Evolutionary conservation across 2,888 invertebrate genomes (phyloP).

Genomic region (Horisme vitalbata): DNA sequence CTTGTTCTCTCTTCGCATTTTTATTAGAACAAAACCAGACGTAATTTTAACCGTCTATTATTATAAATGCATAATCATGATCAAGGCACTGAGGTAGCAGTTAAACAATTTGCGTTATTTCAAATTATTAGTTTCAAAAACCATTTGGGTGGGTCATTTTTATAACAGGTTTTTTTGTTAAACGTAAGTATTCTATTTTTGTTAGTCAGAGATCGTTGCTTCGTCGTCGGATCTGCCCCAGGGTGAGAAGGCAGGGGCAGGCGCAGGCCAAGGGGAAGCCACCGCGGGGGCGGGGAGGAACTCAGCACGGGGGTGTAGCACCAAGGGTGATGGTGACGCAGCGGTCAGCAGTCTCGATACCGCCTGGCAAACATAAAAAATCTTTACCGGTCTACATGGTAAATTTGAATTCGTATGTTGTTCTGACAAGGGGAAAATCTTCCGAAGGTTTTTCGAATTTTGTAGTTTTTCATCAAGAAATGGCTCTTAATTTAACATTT

Average conservation of each 20-base stretch:
- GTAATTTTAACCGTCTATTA: constrained; percentile 6
- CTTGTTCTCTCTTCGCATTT: constrained; percentile 6
- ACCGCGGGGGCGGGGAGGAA: constrained; percentile 65
- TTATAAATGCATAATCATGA: constrained; percentile 10
- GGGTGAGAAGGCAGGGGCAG: constrained; percentile 68
- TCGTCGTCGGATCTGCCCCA: constrained; percentile 76
- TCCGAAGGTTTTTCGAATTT: too few species aligned
- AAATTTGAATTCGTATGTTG: too few species aligned
- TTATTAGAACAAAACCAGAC: constrained; percentile 18
- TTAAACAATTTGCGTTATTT: not conserved
- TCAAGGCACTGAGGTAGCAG: constrained; percentile 6
- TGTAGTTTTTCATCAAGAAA: too few species aligned
- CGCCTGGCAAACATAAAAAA: constrained; percentile 62
- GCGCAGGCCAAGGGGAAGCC: constrained; percentile 68
- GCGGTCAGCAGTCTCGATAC: constrained; percentile 66
- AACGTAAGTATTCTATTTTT: not conserved
- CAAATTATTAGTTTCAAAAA: not conserved
- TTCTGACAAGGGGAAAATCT: too few species aligned
- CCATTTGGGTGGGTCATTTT: not conserved
- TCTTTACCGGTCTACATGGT: too few species aligned
- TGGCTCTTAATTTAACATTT: too few species aligned
- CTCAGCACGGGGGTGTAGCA: constrained; percentile 74
- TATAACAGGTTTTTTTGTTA: not conserved
- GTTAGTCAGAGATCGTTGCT: constrained; percentile 63
- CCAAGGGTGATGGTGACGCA: constrained; percentile 66